Base-by-base conservation (phyloP, 2,797 vertebrate species). In the Australoheros facetus region DNA sequence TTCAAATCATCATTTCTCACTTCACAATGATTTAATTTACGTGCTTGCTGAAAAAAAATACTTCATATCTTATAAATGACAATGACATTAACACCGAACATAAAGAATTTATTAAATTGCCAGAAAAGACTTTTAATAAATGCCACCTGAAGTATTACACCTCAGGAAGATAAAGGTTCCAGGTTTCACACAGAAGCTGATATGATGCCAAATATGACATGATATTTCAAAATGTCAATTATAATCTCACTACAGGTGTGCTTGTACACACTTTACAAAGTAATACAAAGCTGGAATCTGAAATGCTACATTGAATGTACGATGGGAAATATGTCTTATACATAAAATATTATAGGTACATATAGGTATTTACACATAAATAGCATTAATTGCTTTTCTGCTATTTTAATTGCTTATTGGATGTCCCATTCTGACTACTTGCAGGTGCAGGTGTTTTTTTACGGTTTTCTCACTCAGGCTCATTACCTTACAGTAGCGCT, bases 191-290 rank as follows among this genome's bases (percentile, higher is more conserved):
- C 37, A 10, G 8, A 69, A 69, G 10, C 45, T 30, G 48, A 69
- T 69, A 69, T 51, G 26, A 69, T 69, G 23, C 26, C 42, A 69
- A 4, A n/a, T 17, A 51, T 51, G 45, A n/a, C 42, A 3, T 69
- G 26, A 28, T 30, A 69, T 69, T 69, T 69, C 42, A 51, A 51
- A 69, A 69, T 69, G 64, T 69, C 64, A 69, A 4, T 51, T 51
- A 8, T 51, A 51, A 30, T 30, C 26, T 48, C 42, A 19, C 42
- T 51, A 26, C 64, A 69, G 26, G 26, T 69, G 17, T 69, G 42
- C 19, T 51, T 51, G 17, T 30, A n/a, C 23, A 30, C 17, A 69
- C 23, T 66, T 66, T 30, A 66, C 42, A 66, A 19, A 66, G 39
- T 30, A 30, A 48, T 51, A 69, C 42, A 48, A 30, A 51, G 42